Conservation (phyloP, 2,797 vertebrate species). For the Sebastes diploproa region DNA sequence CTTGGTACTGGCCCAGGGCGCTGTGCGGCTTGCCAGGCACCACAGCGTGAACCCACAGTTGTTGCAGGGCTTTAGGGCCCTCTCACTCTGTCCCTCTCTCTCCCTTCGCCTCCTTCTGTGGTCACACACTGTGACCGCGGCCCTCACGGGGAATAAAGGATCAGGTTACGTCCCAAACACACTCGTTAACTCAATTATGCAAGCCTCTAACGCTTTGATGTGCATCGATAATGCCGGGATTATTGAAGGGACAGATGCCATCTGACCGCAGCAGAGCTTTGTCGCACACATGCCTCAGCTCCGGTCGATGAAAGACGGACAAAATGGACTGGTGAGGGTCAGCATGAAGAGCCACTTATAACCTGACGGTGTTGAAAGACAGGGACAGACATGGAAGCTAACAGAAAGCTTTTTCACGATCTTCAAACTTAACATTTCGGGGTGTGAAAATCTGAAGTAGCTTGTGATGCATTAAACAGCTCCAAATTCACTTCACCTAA, state of each 20-base stretch:
- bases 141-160: slow-evolving; percentile 49
- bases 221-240: slow-evolving; percentile 64
- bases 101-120: slow-evolving; percentile 43
- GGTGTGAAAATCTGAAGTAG: slow-evolving; percentile 30
- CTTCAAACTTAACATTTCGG: slow-evolving; percentile 31
- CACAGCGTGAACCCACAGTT: slow-evolving; percentile 74
- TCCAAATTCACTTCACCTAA: slow-evolving; percentile 26
- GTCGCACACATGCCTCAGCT: slow-evolving; percentile 55
- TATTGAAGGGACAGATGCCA: slow-evolving; percentile 70
- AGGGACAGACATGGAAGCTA: slow-evolving; percentile 12
- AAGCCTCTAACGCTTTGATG: slow-evolving; percentile 69
- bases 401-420: slow-evolving; percentile 16
- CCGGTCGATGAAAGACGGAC: slow-evolving; percentile 49
- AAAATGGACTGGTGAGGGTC: slow-evolving; percentile 36
- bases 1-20: slow-evolving; percentile 42
- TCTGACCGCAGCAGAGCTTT: slow-evolving; percentile 60
- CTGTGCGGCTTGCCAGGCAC: slow-evolving; percentile 49
- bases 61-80: slow-evolving; percentile 65
- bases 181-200: slow-evolving; percentile 81
- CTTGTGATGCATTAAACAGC: slow-evolving; percentile 31
- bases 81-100: slow-evolving; percentile 17
- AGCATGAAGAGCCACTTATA: slow-evolving; percentile 38
- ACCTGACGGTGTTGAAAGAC: slow-evolving; percentile 44
- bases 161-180: slow-evolving; percentile 74
- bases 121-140: slow-evolving; percentile 54